phyloP scores from a whole-genome alignment of 1,140 invertebrate species.

The Drosophila triauraria region DNA sequence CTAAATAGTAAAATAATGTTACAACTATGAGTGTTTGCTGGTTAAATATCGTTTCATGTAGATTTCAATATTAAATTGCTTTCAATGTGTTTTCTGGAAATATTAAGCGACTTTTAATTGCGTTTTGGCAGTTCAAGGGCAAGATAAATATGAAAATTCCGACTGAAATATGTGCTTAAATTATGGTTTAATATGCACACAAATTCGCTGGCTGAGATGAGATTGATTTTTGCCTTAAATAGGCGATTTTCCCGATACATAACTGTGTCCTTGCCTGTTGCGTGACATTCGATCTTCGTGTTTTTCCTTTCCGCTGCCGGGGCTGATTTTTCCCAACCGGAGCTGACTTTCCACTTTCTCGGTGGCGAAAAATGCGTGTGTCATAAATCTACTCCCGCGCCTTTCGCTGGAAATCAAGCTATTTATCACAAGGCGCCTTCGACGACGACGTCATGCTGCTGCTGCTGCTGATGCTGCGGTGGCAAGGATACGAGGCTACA shows the following conservation, averaged over 20 bases:
- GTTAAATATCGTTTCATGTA: too few relatives aligned
- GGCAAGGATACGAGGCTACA: slow-evolving; percentile 23
- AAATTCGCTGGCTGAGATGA: not conserved
- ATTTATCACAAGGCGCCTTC: slow-evolving; percentile 56
- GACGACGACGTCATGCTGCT: slow-evolving; percentile 47
- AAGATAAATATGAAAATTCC: not conserved
- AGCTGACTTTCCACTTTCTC: slow-evolving; percentile 51
- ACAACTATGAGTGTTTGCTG: not conserved
- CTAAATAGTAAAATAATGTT: not conserved
- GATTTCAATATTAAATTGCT: not conserved
- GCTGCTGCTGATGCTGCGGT: slow-evolving; percentile 13
- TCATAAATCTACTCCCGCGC: slow-evolving; percentile 59
- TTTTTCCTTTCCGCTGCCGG: slow-evolving; percentile 7
- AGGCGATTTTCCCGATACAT: slow-evolving; percentile 22
- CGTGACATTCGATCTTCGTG: slow-evolving; percentile 41
- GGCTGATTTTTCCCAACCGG: slow-evolving; percentile 13
- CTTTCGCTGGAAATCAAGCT: slow-evolving; percentile 58
- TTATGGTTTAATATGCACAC: not conserved
- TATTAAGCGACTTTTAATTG: not conserved
- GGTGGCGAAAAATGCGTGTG: slow-evolving; percentile 48
- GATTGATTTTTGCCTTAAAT: slow-evolving; percentile 8
- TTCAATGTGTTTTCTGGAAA: not conserved
- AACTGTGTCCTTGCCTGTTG: slow-evolving; percentile 31
- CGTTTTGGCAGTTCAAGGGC: not conserved
- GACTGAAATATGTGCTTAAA: not conserved